Evolutionary conservation across 2,113 vertebrate species (phyloP), one percentile per base, ranked within the genome.

Genomic region (Lepisosteus osseus): DNA sequence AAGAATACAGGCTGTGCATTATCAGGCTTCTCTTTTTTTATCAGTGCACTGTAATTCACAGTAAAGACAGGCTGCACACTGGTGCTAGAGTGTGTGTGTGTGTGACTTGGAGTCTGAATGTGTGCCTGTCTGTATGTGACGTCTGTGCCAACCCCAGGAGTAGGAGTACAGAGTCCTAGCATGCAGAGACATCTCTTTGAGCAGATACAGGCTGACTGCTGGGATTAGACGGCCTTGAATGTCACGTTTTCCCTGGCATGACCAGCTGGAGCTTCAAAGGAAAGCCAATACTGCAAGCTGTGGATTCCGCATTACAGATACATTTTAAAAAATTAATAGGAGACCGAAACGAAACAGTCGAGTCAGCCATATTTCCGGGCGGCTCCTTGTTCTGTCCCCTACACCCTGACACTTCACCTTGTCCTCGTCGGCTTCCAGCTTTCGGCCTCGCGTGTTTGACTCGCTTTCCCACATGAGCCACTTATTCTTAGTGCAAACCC

Each of bases 191-290:
- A 1, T 77, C 69, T 75, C 74, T 80, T 79, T 77, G 66, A 77
- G 75, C 51, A 72, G 47, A 68, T 2, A 45, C 71, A 71, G 72
- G 76, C 76, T 78, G 73, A 47, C 67, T 81, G 68, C 74, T 55
- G 63, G 73, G 72, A 72, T 77, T 82, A 77, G 43, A 69, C 76
- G 71, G 77, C 76, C 61, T 81, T 86, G 79, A 78, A 83, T 76
- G 72, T 80, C 75, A 70, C 40, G 0, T 86, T 82, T 87, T 84
- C 75, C 68, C 68, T 81, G 77, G 59, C 74, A 78, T 77, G 74
- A 68, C 51, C 7, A 72, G 47, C 68, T 68, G 40, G 70, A 29
- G 73, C 82, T 84, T 84, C 80, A 72, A 80, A 79, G 78, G 77
- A 79, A 73, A n/a, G 45, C 59, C 67, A 63, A 14, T 61, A 56